Percentiles rank a stretch among this genome's conserved stretches.
Evolutionary conservation across 2,113 vertebrate species (phyloP).

Genomic region (Gambusia affinis): DNA sequence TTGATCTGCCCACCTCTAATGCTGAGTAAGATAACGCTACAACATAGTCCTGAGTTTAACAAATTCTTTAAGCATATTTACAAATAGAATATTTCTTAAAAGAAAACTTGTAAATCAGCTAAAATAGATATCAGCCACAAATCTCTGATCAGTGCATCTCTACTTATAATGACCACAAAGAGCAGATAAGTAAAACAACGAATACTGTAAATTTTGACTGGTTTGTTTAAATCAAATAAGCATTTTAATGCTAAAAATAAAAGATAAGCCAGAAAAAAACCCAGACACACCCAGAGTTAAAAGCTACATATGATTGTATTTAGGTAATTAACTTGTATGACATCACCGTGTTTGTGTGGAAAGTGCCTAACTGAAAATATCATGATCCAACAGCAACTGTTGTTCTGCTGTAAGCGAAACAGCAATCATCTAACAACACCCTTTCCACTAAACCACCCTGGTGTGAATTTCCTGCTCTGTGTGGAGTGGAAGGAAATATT

Average conservation of each 20-base stretch:
- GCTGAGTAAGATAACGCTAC: too few relatives aligned
- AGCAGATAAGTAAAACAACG: not conserved
- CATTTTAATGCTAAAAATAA: not conserved
- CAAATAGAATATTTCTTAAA: too few relatives aligned
- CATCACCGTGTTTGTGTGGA: not conserved
- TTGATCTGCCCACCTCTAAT: too few relatives aligned
- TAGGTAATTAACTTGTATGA: not conserved
- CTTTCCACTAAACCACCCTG: slow-evolving; percentile 37
- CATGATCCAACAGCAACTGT: slow-evolving; percentile 35
- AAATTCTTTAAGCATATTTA: too few relatives aligned
- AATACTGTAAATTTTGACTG: not conserved
- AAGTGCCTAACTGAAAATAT: slow-evolving; percentile 50
- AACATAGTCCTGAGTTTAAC: too few relatives aligned
- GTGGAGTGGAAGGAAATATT: slow-evolving; percentile 30
- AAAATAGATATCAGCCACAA: not conserved
- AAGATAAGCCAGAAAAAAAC: not conserved
- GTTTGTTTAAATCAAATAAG: not conserved
- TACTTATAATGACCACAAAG: not conserved
- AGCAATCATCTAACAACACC: slow-evolving; percentile 50
- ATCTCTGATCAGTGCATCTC: not conserved
- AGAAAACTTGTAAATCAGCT: too few relatives aligned
- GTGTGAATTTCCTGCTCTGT: slow-evolving; percentile 19
- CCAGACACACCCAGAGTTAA: not conserved
- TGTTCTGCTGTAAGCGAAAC: slow-evolving; percentile 45
- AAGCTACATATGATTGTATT: not conserved